phyloP scores from a whole-genome alignment of 2,113 vertebrate genomes.

The Peromyscus maniculatus region DNA sequence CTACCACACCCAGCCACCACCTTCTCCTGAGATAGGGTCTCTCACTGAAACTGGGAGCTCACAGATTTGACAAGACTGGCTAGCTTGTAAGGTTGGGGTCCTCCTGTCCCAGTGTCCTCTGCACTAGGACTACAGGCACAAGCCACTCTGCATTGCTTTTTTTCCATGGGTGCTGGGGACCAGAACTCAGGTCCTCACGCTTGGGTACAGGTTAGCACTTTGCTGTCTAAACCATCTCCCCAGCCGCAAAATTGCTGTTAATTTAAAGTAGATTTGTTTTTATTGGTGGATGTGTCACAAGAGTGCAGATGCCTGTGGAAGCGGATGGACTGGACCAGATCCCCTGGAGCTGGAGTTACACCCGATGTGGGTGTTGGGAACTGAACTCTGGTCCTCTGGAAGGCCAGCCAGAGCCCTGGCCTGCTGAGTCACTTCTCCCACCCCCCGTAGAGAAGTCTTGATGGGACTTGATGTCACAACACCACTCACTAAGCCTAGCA shows the following conservation, averaged over 20 bases:
- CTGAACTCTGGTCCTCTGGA: not conserved
- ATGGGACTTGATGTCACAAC: not conserved
- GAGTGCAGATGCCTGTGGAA: not conserved
- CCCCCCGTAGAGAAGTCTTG: not conserved
- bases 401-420: not conserved
- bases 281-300: not conserved
- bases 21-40: not conserved
- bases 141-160: not conserved
- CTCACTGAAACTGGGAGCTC: not conserved
- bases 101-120: not conserved
- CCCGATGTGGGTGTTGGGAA: not conserved
- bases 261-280: not conserved
- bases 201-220: not conserved
- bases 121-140: not conserved
- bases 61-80: not conserved
- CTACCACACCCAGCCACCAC: not conserved
- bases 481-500: not conserved
- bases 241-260: not conserved
- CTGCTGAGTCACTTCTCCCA: not conserved
- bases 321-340: not conserved
- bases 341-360: not conserved
- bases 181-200: not conserved
- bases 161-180: not conserved
- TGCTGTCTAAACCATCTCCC: not conserved
- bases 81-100: not conserved